Evolutionary conservation across 53 echinoderm and acorn worm genomes (phyloP).

Genomic region (Paracentrotus lividus): DNA sequence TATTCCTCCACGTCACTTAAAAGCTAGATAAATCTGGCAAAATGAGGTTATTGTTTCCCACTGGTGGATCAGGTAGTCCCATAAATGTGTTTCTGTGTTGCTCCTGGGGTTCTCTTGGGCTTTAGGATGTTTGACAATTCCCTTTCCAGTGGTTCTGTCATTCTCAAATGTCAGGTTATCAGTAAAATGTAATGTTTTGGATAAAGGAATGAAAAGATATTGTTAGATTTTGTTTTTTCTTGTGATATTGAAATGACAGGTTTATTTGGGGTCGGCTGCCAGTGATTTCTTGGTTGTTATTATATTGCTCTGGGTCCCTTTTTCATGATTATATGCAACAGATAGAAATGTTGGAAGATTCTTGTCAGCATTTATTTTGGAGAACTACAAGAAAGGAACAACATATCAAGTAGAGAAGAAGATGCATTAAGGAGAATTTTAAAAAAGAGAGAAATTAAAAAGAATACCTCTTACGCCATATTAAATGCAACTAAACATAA

Average conservation of each 20-base stretch:
- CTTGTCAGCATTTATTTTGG: too few species aligned
- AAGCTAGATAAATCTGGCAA: constrained; percentile 18
- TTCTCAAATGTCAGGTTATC: constrained; percentile 9
- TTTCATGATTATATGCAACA: too few species aligned
- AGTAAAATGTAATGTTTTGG: background rate
- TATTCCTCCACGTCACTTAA: background rate
- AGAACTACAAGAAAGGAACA: too few species aligned
- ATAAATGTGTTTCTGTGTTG: background rate
- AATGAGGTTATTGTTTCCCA: background rate
- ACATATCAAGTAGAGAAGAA: too few species aligned
- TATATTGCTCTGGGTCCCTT: background rate
- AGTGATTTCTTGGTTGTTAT: too few species aligned
- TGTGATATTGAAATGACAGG: background rate
- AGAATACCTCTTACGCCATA: too few species aligned
- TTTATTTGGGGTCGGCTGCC: too few species aligned
- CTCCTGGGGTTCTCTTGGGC: background rate
- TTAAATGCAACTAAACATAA: too few species aligned
- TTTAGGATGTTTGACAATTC: background rate
- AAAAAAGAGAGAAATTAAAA: too few species aligned
- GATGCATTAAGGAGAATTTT: too few species aligned
- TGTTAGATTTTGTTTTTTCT: background rate
- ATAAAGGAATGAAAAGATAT: background rate
- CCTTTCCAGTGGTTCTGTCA: background rate
- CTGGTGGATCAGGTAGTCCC: constrained; percentile 1
- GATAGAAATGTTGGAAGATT: too few species aligned